Evolutionary conservation across 2,797 vertebrate species (phyloP).

Genomic region (Hipposideros larvatus): DNA sequence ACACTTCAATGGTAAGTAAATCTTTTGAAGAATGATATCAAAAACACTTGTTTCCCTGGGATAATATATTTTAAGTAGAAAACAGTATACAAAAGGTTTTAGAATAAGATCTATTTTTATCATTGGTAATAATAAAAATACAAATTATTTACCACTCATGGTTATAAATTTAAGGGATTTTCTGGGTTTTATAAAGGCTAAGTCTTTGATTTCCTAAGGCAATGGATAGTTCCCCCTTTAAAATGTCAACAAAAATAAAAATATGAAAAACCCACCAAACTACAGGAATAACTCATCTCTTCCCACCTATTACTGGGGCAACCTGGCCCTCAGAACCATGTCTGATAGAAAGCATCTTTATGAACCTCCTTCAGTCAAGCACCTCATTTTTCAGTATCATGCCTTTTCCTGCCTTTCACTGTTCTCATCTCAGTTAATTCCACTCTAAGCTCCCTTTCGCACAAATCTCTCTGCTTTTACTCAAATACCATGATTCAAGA

Average conservation of each 20-base stretch:
- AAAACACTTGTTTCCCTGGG: neutral
- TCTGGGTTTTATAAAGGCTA: slow-evolving; percentile 31
- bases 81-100: neutral
- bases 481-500: slow-evolving; percentile 10
- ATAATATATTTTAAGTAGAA: neutral
- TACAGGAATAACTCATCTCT: neutral
- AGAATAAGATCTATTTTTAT: neutral
- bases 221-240: neutral
- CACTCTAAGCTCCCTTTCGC: neutral
- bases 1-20: neutral
- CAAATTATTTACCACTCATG: neutral
- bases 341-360: neutral
- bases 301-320: neutral
- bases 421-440: neutral
- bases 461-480: slow-evolving; percentile 23
- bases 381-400: neutral
- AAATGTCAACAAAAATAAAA: neutral
- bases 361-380: neutral
- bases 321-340: neutral
- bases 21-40: neutral
- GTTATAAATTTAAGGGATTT: neutral
- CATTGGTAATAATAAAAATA: neutral
- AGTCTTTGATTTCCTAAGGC: neutral
- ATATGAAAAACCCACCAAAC: no score
- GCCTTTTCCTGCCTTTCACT: neutral